Evolutionary conservation across 2,797 vertebrate genomes (phyloP).

Genomic region (Acipenser oxyrinchus): DNA sequence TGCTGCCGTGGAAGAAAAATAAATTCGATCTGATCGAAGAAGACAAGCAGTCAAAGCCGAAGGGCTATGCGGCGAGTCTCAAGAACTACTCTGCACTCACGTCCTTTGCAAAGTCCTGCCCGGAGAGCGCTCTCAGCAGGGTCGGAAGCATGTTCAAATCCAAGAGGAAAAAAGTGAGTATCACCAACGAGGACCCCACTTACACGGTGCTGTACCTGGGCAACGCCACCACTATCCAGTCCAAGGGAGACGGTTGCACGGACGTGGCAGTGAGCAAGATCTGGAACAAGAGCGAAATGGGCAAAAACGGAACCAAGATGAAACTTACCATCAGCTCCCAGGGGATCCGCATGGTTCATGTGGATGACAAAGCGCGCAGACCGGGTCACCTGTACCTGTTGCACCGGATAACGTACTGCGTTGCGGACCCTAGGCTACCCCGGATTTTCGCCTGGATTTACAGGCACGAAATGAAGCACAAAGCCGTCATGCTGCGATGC

Average conservation of each 20-base stretch:
- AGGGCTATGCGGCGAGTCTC: conserved; percentile 61
- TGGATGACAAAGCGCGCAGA: conserved; percentile 51
- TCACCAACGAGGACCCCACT: conserved; percentile 66
- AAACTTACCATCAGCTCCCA: conserved; percentile 67
- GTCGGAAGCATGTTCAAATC: conserved; percentile 70
- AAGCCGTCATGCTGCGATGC: conserved; percentile 69
- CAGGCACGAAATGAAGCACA: conserved; percentile 70
- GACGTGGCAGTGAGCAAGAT: conserved; percentile 67
- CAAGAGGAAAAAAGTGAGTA: conserved; percentile 64
- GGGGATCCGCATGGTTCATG: conserved; percentile 68
- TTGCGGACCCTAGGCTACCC: conserved; percentile 62
- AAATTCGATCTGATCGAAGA: conserved; percentile 61
- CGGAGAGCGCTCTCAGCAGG: conserved; percentile 62
- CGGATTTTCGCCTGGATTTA: conserved; percentile 71
- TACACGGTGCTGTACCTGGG: conserved; percentile 70
- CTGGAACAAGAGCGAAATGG: conserved; percentile 69
- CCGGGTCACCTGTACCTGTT: conserved; percentile 69
- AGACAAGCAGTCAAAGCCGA: conserved; percentile 55
- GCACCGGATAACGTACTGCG: conserved; percentile 70
- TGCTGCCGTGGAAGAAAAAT: conserved; percentile 68
- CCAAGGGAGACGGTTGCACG: conserved; percentile 68
- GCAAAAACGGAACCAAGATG: conserved; percentile 67
- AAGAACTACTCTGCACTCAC: conserved; percentile 63
- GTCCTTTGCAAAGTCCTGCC: conserved; percentile 61
- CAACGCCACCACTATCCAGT: conserved; percentile 70